A percentile compares a stretch with the other conserved stretches of the same genome.
These are phyloP conservation scores for Lutjanus argentimaculatus DNA, from an alignment of 2,797 vertebrate genomes.

Conservation along the genomic window DNA sequence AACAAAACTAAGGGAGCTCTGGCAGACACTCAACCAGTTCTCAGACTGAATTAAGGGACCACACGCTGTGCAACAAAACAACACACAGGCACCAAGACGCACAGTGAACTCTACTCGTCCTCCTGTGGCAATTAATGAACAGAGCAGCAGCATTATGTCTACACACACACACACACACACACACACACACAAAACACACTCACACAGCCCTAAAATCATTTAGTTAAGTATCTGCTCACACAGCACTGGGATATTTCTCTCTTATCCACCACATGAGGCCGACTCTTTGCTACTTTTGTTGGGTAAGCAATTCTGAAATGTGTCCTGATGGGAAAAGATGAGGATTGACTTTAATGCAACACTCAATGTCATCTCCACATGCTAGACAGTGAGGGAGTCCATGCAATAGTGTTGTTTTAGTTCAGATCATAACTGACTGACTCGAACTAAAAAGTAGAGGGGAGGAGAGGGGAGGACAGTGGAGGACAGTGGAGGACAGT, in stretches of 20 bases:
- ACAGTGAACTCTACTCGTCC: not conserved
- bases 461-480: not conserved
- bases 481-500: not conserved
- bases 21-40: conserved; percentile 9
- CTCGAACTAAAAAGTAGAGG: not conserved
- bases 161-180: not conserved
- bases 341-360: not conserved
- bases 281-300: not conserved
- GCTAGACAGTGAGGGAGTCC: not conserved
- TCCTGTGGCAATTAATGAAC: conserved; percentile 2
- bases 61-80: conserved; percentile 23
- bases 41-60: conserved; percentile 28
- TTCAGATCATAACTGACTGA: conserved; percentile 1
- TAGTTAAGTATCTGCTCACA: conserved; percentile 32
- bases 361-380: conserved; percentile 10
- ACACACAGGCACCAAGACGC: conserved; percentile 20
- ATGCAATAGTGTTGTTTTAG: not conserved
- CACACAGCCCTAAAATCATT: not conserved
- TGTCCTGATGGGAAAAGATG: conserved; percentile 20
- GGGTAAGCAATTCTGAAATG: conserved; percentile 29
- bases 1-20: conserved; percentile 1
- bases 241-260: conserved; percentile 15
- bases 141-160: conserved; percentile 2
- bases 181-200: not conserved
- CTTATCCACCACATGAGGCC: not conserved